Base-by-base conservation (phyloP, 2,888 invertebrate genomes). In the Leucozona laternaria region DNA sequence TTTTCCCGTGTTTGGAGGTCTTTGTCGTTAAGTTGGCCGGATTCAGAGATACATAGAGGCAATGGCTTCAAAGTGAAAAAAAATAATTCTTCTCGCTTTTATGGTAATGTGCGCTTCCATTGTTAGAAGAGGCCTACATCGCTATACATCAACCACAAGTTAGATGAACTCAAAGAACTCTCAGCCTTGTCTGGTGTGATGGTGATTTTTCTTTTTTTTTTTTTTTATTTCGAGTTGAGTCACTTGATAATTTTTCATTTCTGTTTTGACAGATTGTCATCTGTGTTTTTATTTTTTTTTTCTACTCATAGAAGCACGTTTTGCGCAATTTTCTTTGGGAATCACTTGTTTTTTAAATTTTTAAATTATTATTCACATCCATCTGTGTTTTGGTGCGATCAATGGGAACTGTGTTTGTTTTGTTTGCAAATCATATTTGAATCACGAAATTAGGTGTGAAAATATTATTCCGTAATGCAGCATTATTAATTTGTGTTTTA, bases 241-340 rank as follows among this genome's bases (percentile, higher is more conserved):
- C 80, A 84, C 75, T 48, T 77, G 84, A 80, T 76, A 80, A 80
- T 85, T 77, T 72, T 80, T 85, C 72, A 85, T 85, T 85, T 77
- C 43, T 80, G 70, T 80, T 85, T 76, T 76, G 80, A 85, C 76
- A 80, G 80, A 85, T 84, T 71, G 66, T 68, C 66, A 57, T 31
- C 11, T 57, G 31, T 48, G 15, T 45, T 22, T 15, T 31, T 34
- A 5, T 34, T 17, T 11, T 55, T 57, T 68, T 58, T 53, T 66
- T 45, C 22, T 10, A 22, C 31, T 48, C 17, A 17, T 45, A 20
- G 13, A 15, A 20, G 64, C 13, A 5, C 6, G 45, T 64, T 64
- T 64, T 64, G 45, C 28, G 64, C 28, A 45, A 64, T 64, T 64
- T 60, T 40, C 43, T 58, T 62, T 62, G 15, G 25, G 60, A 43